Percentiles rank a stretch among this genome's conserved stretches.
Evolutionary conservation across 2,888 invertebrate genomes (phyloP).

Genomic region (Iselma pallidipennis): DNA sequence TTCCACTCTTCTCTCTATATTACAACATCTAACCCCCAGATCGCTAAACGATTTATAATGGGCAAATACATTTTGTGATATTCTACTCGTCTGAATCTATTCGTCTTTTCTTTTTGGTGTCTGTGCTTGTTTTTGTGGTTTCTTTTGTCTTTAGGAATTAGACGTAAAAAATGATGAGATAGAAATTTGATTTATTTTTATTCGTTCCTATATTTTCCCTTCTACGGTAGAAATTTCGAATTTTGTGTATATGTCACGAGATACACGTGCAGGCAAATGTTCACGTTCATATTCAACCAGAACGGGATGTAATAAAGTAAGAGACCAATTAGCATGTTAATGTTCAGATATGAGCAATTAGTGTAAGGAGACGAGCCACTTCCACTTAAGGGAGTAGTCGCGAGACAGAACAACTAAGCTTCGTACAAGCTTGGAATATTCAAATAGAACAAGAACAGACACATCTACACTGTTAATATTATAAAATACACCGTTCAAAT

Average conservation of each 20-base stretch:
- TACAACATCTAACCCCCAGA: constrained; percentile 46
- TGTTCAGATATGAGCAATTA: constrained; percentile 56
- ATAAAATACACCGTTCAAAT: constrained; percentile 27
- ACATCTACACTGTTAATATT: constrained; percentile 56
- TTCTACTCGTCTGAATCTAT: constrained; percentile 17
- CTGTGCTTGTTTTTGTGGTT: too few relatives aligned
- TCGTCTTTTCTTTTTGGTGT: not conserved
- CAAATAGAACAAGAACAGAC: constrained; percentile 55
- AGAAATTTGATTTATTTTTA: too few relatives aligned
- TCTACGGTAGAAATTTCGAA: too few relatives aligned
- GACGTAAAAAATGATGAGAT: too few relatives aligned
- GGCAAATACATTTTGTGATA: constrained; percentile 48
- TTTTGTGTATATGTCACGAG: not conserved
- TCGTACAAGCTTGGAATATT: constrained; percentile 58
- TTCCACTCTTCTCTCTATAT: constrained; percentile 32
- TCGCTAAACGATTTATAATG: constrained; percentile 54
- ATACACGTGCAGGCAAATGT: constrained; percentile 35
- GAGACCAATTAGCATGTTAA: constrained; percentile 55
- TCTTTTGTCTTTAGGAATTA: constrained; percentile 18
- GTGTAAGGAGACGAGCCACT: constrained; percentile 50
- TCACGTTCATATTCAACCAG: constrained; percentile 43
- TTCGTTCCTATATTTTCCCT: too few relatives aligned
- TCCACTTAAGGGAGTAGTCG: constrained; percentile 45
- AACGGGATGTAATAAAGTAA: constrained; percentile 48
- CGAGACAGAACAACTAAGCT: constrained; percentile 41